Evolutionary conservation across 2,797 vertebrate species (phyloP), one percentile per base, ranked within the genome.

Genomic region (Chaenodraco wilsoni): DNA sequence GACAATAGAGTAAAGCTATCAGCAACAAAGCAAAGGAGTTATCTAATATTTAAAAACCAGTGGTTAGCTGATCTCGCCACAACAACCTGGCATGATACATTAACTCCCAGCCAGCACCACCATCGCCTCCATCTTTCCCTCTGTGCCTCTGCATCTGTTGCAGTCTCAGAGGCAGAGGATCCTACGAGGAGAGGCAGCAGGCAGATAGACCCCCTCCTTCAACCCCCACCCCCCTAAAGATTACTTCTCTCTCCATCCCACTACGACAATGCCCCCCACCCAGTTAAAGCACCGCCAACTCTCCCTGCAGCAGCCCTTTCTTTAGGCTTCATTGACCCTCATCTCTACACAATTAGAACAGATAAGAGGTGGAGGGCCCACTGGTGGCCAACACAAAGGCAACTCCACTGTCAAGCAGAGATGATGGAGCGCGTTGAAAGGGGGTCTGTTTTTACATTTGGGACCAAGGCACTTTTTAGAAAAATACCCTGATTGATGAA

Each of bases 81-180:
- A 79, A 68, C 76, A 72, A 68, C 48, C 71, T 83, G 85, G 77
- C 80, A 73, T 57, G n/a, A 71, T 9, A 16, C 76, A 65, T 72
- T 74, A 46, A 19, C 79, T 81, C 83, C 3, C 23, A 27, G 45
- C 64, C 79, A 55, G 45, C 64, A 16, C 43, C 75, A 44, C 69
- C 75, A n/a, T 3, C 50, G 9, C 63, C 69, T 63, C 72, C 71
- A 51, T 68, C 70, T 59, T 61, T 77, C 79, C 77, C 79, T 76
- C 83, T 71, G 83, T 74, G 88, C 77, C 64, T 85, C 82, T 88
- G 89, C 91, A 93, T 93, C 92, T 93, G 92, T 88, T 90, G 82
- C 78, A 57, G 83, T 71, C 88, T 89, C 85, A 43, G 69, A 87
- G 87, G 90, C 91, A 92, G 92, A 93, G 92, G 91, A 92, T 93